These are phyloP conservation scores for Cryptoprocta ferox DNA, from an alignment of 2,797 vertebrate species.

Conservation along the genomic window DNA sequence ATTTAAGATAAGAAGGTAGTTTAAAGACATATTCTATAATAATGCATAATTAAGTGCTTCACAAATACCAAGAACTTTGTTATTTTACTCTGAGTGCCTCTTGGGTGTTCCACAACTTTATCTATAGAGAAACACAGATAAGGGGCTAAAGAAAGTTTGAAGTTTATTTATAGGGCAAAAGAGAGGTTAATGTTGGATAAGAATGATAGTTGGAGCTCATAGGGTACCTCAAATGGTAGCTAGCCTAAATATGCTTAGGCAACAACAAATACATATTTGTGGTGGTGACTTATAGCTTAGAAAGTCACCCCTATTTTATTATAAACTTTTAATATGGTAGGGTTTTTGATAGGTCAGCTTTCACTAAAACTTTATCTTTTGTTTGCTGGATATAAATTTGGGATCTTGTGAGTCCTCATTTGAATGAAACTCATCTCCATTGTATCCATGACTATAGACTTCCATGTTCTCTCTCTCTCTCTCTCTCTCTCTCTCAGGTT, in stretches of 20 bases:
- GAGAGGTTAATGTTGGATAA: neutral
- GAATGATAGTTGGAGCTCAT: neutral
- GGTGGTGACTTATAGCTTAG: neutral
- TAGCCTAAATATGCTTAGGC: neutral
- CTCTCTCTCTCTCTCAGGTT: no score
- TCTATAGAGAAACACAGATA: neutral
- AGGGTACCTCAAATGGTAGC: conserved; percentile 2
- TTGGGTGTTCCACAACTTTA: neutral
- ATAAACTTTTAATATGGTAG: neutral
- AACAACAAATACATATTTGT: neutral
- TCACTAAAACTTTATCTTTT: neutral
- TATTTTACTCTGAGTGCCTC: neutral
- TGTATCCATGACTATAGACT: neutral
- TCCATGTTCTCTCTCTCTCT: neutral
- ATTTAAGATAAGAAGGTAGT: neutral
- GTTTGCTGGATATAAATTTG: neutral
- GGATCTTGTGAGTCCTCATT: neutral
- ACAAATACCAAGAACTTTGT: neutral
- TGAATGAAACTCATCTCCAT: neutral
- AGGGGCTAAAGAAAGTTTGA: neutral
- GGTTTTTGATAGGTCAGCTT: neutral
- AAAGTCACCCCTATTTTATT: neutral
- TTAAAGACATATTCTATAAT: neutral
- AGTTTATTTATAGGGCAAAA: neutral
- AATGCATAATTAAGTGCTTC: neutral